Evolutionary conservation across 1,140 invertebrate genomes (phyloP).

Genomic region (Pygmarrhopalites habei): DNA sequence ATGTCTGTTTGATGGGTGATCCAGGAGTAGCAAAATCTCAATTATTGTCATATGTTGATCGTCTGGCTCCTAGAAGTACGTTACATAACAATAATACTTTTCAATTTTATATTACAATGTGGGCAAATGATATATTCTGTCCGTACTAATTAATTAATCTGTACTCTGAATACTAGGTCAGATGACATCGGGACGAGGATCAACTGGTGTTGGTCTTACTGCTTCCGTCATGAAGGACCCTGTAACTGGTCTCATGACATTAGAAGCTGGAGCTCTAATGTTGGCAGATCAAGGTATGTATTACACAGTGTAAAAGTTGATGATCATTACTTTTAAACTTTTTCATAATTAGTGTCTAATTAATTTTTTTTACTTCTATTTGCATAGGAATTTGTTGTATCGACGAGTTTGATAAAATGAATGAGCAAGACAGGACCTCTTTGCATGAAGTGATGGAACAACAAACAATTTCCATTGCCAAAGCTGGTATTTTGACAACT

Average conservation of each 20-base stretch:
- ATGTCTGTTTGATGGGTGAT: constrained; percentile 99
- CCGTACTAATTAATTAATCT: too few species aligned
- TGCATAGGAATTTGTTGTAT: too few species aligned
- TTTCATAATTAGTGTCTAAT: too few species aligned
- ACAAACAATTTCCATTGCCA: constrained; percentile 98
- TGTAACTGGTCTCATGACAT: constrained; percentile 90
- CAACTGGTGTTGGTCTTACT: constrained; percentile 94
- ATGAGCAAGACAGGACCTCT: constrained; percentile 87
- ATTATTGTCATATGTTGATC: constrained; percentile 87
- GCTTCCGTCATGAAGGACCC: constrained; percentile 97
- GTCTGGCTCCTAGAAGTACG: constrained; percentile 77
- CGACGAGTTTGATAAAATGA: too few species aligned
- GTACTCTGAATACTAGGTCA: constrained; percentile 51
- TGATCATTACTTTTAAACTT: too few species aligned
- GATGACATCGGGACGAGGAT: constrained; percentile 94
- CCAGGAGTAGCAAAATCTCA: constrained; percentile 98
- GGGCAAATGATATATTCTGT: too few species aligned
- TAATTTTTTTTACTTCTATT: too few species aligned
- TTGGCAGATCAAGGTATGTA: constrained; percentile 78
- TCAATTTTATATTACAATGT: too few species aligned
- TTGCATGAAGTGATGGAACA: constrained; percentile 99
- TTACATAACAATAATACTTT: constrained; percentile 37
- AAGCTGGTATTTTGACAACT: constrained; percentile 97
- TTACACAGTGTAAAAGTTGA: too few species aligned
- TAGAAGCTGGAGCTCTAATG: constrained; percentile 97